These are phyloP conservation scores for Lasiurus cinereus DNA, from an alignment of 2,113 vertebrate species.

Conservation along the genomic window DNA sequence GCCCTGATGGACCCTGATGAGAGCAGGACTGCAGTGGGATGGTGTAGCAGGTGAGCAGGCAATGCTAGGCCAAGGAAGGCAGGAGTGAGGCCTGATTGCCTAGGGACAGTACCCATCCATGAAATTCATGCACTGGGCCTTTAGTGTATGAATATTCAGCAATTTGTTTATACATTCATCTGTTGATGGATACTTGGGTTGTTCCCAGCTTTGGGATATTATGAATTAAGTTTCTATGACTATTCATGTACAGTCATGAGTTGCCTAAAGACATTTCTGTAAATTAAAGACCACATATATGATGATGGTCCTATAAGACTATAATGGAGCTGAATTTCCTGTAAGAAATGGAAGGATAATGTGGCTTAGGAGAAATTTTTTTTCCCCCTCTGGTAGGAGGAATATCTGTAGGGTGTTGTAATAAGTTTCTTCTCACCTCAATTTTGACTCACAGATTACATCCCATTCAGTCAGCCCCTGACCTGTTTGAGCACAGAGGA, in stretches of 20 bases:
- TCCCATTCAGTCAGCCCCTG: no score
- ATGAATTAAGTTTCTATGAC: background rate
- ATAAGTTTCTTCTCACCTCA: background rate
- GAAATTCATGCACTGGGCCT: no score
- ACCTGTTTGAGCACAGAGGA: no score
- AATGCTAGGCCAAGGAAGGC: no score
- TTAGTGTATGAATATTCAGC: background rate
- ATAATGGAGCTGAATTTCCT: background rate
- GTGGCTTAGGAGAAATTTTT: background rate
- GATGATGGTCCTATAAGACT: background rate
- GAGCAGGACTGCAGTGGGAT: no score
- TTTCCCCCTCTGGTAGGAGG: background rate
- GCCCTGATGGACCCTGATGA: no score
- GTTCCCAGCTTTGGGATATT: background rate
- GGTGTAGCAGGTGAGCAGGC: no score
- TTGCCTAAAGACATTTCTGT: background rate
- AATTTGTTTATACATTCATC: background rate
- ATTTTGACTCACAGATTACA: no score
- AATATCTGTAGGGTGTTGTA: background rate
- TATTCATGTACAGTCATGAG: background rate
- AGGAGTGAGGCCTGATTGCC: no score
- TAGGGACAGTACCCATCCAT: no score
- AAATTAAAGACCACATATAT: background rate
- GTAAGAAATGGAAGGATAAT: background rate
- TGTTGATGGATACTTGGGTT: slow-evolving; percentile 6